phyloP scores from a whole-genome alignment of 2,888 invertebrate genomes.

The Amphipoea lucens region DNA sequence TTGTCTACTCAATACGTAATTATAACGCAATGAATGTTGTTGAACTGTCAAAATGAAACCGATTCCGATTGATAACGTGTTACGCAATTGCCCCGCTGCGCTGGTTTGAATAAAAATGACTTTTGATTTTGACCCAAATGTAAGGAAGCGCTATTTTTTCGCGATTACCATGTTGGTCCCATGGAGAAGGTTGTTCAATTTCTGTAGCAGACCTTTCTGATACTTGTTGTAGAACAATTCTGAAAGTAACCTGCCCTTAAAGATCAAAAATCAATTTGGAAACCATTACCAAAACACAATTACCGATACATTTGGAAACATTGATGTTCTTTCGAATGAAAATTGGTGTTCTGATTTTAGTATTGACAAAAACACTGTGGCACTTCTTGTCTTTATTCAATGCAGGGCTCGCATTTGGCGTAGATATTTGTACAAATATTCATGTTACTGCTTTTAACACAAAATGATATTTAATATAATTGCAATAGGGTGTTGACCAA shows the following conservation, averaged over 20 bases:
- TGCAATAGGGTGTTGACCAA: neutral
- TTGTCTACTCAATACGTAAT: no score
- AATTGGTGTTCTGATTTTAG: no score
- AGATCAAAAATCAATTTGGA: neutral
- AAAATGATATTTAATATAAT: neutral
- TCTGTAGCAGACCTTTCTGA: no score
- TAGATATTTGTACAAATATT: neutral
- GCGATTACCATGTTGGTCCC: no score
- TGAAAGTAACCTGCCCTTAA: neutral
- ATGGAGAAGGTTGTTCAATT: no score
- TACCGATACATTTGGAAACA: neutral
- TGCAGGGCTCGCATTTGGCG: neutral
- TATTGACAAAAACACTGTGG: neutral
- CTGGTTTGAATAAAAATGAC: no score
- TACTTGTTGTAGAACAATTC: neutral
- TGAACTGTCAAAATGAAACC: no score
- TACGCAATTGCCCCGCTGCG: no score
- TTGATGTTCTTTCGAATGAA: neutral
- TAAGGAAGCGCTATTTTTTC: no score
- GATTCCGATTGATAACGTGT: no score
- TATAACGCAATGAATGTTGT: no score
- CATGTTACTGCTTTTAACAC: neutral
- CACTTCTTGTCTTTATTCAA: neutral
- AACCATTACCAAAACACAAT: neutral
- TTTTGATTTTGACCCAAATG: no score